phyloP scores from a whole-genome alignment of 2,113 vertebrate species.

The Lagopus leucura region DNA sequence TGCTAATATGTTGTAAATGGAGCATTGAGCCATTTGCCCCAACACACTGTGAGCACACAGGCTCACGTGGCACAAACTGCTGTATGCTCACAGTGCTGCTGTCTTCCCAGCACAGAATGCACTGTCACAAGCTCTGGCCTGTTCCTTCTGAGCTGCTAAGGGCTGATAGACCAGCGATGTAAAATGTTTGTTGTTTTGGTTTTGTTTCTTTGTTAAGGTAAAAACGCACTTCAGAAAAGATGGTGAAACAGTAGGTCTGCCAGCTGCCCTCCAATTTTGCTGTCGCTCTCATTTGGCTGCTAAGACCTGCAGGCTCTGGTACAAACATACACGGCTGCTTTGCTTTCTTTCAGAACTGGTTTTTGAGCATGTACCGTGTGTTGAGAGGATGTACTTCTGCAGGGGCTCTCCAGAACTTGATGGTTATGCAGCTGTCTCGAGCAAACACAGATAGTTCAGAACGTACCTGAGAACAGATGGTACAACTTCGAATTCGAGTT shows the following conservation, averaged over 20 bases:
- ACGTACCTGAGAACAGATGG: no score
- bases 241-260: background rate
- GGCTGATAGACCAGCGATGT: background rate
- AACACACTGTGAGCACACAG: fast-evolving
- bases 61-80: no score
- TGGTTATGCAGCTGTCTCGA: background rate
- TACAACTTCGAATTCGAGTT: fast-evolving
- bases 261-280: background rate
- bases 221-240: background rate
- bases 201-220: background rate
- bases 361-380: background rate
- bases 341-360: background rate
- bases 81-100: background rate
- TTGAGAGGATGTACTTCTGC: background rate
- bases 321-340: background rate
- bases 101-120: background rate
- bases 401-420: background rate
- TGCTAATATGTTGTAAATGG: background rate
- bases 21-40: background rate
- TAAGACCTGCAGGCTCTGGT: background rate
- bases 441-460: background rate
- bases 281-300: background rate
- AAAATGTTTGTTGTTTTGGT: background rate
- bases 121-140: background rate
- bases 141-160: background rate